A percentile compares a stretch with the other conserved stretches of the same genome.
phyloP scores from a whole-genome alignment of 2,113 vertebrate genomes.

The Psephotus haematonotus region DNA sequence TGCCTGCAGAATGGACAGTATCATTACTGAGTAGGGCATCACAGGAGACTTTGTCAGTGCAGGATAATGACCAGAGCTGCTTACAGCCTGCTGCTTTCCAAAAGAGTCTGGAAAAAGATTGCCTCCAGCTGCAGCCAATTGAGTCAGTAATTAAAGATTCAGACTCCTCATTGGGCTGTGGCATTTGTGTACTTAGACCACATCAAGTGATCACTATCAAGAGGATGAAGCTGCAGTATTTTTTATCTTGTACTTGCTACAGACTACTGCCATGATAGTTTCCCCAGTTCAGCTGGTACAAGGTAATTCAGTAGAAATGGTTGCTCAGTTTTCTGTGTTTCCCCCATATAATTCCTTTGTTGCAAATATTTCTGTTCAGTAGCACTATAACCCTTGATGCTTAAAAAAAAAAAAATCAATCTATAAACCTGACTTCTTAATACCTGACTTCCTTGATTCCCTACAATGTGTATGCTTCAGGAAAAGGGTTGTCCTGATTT shows the following conservation, averaged over 20 bases:
- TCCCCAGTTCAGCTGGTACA: not conserved
- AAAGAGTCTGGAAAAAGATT: not conserved
- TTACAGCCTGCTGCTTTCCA: not conserved
- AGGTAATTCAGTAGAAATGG: not conserved
- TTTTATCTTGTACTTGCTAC: not conserved
- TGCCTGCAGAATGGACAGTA: not conserved
- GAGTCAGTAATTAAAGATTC: not conserved
- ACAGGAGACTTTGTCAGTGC: not conserved
- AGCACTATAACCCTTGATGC: not conserved
- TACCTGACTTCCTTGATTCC: not conserved
- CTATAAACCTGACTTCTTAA: not conserved
- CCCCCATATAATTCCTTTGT: not conserved
- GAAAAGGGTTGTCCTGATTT: not conserved
- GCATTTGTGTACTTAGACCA: accelerated
- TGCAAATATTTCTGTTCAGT: not conserved
- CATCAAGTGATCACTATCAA: not conserved
- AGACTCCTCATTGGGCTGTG: not conserved
- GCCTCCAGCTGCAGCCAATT: not conserved
- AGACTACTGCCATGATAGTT: not conserved
- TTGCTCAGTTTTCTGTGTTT: not conserved
- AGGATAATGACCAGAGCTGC: not conserved
- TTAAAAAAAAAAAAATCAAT: not conserved
- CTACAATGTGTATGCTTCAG: not conserved
- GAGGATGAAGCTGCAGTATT: not conserved
- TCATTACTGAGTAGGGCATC: not conserved